phyloP scores from a whole-genome alignment of 1,140 invertebrate genomes.

The Pseudomyrmex flavicornis region DNA sequence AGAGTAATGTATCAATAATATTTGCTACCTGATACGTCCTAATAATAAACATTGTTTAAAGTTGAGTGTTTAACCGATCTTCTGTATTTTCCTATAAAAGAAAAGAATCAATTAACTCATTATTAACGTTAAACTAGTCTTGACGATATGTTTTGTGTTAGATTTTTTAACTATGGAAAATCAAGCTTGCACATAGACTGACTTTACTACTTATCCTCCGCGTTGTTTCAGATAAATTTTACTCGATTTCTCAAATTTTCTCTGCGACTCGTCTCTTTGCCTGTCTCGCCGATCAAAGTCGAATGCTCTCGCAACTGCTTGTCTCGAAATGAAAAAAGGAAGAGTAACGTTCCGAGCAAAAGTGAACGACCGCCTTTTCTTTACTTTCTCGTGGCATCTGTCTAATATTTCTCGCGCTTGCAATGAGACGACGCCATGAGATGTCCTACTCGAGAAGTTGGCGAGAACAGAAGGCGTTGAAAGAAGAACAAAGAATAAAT shows the following conservation, averaged over 20 bases:
- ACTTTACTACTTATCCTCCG: neutral
- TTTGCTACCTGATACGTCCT: slow-evolving; percentile 7
- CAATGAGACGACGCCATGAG: slow-evolving; percentile 30
- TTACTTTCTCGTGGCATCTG: slow-evolving; percentile 62
- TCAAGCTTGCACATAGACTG: neutral
- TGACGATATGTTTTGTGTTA: neutral
- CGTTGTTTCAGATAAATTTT: neutral
- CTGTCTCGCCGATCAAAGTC: slow-evolving; percentile 45
- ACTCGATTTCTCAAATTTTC: slow-evolving; percentile 36
- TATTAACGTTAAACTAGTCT: slow-evolving; percentile 9
- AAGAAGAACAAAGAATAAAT: slow-evolving; percentile 67
- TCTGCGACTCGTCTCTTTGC: slow-evolving; percentile 64
- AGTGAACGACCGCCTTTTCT: slow-evolving; percentile 49
- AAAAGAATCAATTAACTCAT: neutral
- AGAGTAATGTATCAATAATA: slow-evolving; percentile 24
- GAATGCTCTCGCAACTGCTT: slow-evolving; percentile 22
- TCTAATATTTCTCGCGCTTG: slow-evolving; percentile 67
- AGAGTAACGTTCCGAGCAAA: slow-evolving; percentile 33
- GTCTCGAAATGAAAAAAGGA: slow-evolving; percentile 61
- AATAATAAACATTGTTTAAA: slow-evolving; percentile 30
- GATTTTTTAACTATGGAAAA: slow-evolving; percentile 18
- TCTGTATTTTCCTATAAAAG: neutral
- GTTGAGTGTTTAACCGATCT: neutral
- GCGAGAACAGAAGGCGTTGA: slow-evolving; percentile 25
- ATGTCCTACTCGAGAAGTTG: slow-evolving; percentile 20